Conservation (phyloP, 1,140 invertebrate genomes). For the Dreissena polymorpha region DNA sequence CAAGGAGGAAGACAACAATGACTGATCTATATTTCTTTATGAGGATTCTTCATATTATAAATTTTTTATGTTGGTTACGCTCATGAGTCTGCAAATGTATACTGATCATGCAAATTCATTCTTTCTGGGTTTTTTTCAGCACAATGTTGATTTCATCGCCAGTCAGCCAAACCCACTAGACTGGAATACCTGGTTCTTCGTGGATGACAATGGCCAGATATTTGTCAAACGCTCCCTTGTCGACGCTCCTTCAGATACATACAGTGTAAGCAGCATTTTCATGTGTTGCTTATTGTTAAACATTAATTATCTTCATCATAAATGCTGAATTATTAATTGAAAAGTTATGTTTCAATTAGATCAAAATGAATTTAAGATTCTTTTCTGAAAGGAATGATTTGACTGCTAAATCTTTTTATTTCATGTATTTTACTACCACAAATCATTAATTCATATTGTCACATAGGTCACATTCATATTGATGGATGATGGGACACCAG, state of each 20-base stretch:
- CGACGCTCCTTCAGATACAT: constrained; percentile 42
- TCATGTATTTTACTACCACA: too few relatives aligned
- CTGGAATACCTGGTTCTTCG: constrained; percentile 58
- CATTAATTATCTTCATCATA: too few relatives aligned
- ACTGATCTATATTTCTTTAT: too few relatives aligned
- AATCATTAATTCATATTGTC: too few relatives aligned
- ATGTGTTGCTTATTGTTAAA: background rate
- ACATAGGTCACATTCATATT: constrained; percentile 44
- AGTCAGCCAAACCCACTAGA: background rate
- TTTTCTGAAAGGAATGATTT: too few relatives aligned
- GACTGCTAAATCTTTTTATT: too few relatives aligned
- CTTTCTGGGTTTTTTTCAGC: constrained; percentile 55
- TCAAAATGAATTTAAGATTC: too few relatives aligned
- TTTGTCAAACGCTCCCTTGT: constrained; percentile 59
- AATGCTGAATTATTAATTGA: too few relatives aligned
- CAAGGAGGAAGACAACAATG: too few relatives aligned
- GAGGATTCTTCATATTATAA: too few relatives aligned
- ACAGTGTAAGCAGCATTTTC: constrained; percentile 56
- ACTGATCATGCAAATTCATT: background rate
- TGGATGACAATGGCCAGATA: constrained; percentile 63
- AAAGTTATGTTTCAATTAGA: too few relatives aligned
- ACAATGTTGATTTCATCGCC: constrained; percentile 49
- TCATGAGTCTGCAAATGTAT: background rate
- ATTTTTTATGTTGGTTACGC: too few relatives aligned
- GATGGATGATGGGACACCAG: constrained; percentile 49